Evolutionary conservation across 2,113 vertebrate species (phyloP), one percentile per base, ranked within the genome.

Genomic region (Dicaeum eximium): DNA sequence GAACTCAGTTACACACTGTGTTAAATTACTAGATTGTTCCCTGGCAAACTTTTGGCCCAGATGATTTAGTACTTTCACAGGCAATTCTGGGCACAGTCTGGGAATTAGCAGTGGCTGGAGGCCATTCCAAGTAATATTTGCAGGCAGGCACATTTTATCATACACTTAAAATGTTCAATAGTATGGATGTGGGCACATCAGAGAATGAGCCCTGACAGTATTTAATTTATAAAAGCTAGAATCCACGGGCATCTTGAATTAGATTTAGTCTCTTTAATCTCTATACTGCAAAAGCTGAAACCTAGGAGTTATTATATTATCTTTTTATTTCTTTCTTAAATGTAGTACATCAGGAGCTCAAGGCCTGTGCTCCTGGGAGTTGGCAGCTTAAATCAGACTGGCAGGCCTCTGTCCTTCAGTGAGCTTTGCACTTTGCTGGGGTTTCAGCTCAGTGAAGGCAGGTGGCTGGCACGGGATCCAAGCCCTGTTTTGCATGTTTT

Each of bases 101-200:
- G 60, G 80, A 92, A 31, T 70, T 73, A 80, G 8, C 42, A 80
- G 84, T 30, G 72, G 7, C 72, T 12, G 40, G 54, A 54, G 47
- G 38, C 58, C 33, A 33, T 92, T 92, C 35, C 37, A 62, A 58
- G 50, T 62, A 83, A 56, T 72, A 75, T 47, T 84, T 89, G 38
- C 51, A 91, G 78, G 64, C 77, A 94, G n/a, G 15, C 51, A 65
- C 50, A 72, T 88, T 96, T 91, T 69, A 86, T 93, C 78, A 92
- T 48, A 53, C n/a, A 48, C 54, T 69, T 80, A 92, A 91, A 75
- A 40, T 33, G 18, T 69, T 90, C 53, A 62, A 13, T 70, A 73
- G 6, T 57, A 53, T 54, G 38, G 25, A 82, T 62, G 82, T 88
- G n/a, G 38, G 44, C 25, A 62, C 87, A 88, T 48, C 33, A 62